Conservation (phyloP, 2,797 vertebrate genomes). For the Smutsia temminckii region DNA sequence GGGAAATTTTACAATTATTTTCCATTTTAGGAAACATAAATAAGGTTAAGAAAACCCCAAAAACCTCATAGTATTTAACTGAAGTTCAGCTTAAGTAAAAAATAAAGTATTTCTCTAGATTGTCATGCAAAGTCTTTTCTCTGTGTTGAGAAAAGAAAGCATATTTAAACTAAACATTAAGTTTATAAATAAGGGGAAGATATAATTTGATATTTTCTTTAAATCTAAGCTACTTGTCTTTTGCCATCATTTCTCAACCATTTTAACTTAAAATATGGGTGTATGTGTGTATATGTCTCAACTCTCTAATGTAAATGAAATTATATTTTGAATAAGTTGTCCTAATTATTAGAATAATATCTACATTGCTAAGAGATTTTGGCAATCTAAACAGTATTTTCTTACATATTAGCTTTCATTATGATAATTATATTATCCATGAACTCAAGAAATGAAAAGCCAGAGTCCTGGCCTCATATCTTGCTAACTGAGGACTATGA, state of each 20-base stretch:
- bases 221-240: not conserved
- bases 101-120: not conserved
- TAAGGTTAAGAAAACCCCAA: not conserved
- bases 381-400: constrained; percentile 35
- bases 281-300: not conserved
- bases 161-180: not conserved
- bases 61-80: not conserved
- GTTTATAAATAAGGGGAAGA: not conserved
- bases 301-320: not conserved
- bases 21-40: constrained; percentile 51
- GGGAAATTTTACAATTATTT: constrained; percentile 36
- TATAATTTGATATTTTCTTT: not conserved
- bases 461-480: not conserved
- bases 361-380: not conserved
- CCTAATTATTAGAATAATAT: not conserved
- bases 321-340: constrained; percentile 16
- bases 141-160: not conserved
- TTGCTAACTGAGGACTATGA: not conserved
- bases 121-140: constrained; percentile 22
- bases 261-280: constrained; percentile 9
- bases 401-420: not conserved
- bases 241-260: not conserved
- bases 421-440: not conserved
- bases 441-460: not conserved
- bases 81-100: constrained; percentile 15